A percentile compares a stretch with the other conserved stretches of the same genome.
phyloP scores from a whole-genome alignment of 2,113 vertebrate species.

The Azemiops feae region DNA sequence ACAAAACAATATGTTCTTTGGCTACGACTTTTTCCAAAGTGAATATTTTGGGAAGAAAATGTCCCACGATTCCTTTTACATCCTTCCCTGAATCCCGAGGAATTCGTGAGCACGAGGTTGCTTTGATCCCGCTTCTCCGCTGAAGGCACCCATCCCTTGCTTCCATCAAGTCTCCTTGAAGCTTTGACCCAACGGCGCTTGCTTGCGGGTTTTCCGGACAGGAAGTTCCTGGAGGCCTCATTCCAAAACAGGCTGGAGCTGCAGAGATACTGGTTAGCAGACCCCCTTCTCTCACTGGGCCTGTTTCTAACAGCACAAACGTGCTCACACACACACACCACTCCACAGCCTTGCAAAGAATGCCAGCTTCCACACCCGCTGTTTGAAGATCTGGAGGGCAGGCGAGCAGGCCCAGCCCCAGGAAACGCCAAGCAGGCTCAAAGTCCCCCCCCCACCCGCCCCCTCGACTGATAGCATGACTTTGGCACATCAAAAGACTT shows the following conservation, averaged over 20 bases:
- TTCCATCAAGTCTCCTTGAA: neutral
- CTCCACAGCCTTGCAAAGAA: neutral
- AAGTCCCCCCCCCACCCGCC: conserved; percentile 19
- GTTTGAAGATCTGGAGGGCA: conserved; percentile 43
- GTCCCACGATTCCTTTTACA: neutral
- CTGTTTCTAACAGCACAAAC: neutral
- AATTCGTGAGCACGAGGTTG: neutral
- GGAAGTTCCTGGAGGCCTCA: neutral
- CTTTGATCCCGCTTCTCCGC: neutral
- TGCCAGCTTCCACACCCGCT: neutral
- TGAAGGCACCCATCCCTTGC: neutral
- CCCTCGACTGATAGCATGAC: conserved; percentile 46
- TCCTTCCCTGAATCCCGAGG: neutral
- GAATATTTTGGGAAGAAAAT: neutral
- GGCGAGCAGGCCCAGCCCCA: conserved; percentile 32
- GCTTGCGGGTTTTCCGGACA: neutral
- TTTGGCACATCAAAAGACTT: conserved; percentile 61
- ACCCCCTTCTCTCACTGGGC: neutral
- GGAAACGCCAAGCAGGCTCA: conserved; percentile 58
- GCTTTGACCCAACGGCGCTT: neutral
- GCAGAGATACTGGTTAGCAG: neutral
- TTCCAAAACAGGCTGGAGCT: neutral
- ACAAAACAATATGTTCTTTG: neutral
- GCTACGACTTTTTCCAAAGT: neutral
- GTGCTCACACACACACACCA: neutral